phyloP scores from a whole-genome alignment of 1,140 invertebrate species.

The Micrasema longulum region DNA sequence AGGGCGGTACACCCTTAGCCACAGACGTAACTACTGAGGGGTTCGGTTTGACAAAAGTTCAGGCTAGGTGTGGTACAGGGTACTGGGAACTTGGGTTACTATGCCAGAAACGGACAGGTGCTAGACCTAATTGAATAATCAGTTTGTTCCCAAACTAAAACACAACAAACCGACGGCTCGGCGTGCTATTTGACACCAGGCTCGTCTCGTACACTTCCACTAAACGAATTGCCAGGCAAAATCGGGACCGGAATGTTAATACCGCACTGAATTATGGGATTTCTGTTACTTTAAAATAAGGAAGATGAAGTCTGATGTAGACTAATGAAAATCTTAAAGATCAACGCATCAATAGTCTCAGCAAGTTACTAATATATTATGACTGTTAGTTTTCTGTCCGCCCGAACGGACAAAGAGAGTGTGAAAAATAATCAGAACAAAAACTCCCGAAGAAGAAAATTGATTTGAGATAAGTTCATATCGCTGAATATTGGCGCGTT shows the following conservation, averaged over 20 bases:
- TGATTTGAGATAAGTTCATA: no score
- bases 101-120: constrained; percentile 13
- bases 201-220: constrained; percentile 14
- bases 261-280: no score
- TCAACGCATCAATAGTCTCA: no score
- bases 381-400: no score
- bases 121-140: constrained; percentile 35
- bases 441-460: no score
- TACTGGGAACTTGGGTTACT: not conserved
- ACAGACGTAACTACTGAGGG: not conserved
- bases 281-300: no score
- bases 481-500: no score
- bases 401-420: no score
- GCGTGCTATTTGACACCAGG: constrained; percentile 33
- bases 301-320: no score
- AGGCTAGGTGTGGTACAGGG: not conserved
- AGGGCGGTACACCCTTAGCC: not conserved
- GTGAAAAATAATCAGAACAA: no score
- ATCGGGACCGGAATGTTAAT: constrained; percentile 23
- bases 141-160: constrained; percentile 33
- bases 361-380: no score
- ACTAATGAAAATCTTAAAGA: no score
- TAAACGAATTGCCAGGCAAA: constrained; percentile 25
- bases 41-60: not conserved
- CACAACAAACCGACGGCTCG: constrained; percentile 22